Evolutionary conservation across 2,113 vertebrate species (phyloP).

Genomic region (Tychaedon coryphoeus): DNA sequence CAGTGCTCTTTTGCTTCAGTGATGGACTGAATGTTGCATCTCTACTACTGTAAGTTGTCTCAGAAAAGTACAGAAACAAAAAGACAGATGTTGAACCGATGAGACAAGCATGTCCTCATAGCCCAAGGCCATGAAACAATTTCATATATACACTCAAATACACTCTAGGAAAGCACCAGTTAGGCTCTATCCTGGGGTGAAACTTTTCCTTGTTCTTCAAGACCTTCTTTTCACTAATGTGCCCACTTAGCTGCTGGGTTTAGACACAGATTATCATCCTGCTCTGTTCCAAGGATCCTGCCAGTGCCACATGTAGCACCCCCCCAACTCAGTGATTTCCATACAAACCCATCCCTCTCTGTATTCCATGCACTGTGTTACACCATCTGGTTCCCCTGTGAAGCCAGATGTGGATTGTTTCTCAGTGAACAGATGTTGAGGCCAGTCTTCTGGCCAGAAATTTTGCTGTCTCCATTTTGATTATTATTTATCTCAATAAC

Average conservation of each 20-base stretch:
- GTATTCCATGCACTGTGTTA: background rate
- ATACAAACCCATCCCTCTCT: background rate
- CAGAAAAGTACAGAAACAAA: background rate
- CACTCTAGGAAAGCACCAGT: background rate
- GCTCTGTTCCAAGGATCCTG: background rate
- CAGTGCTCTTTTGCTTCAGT: background rate
- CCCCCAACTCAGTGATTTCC: rapidly evolving
- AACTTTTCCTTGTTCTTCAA: background rate
- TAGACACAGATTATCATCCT: background rate
- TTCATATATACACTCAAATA: background rate
- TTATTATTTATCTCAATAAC: background rate
- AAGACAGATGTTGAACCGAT: background rate
- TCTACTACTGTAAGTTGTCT: background rate
- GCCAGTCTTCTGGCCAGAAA: background rate
- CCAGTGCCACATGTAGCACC: background rate
- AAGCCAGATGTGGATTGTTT: background rate
- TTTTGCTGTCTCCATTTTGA: background rate
- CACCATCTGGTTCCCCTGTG: background rate
- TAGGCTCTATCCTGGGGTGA: background rate
- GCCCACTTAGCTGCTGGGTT: background rate
- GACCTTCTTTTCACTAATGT: background rate
- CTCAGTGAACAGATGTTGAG: background rate
- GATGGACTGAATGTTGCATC: background rate
- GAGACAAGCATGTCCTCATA: background rate
- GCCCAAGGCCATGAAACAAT: background rate